Base-by-base conservation (phyloP, 2,113 vertebrate species). In the Gadus chalcogrammus region DNA sequence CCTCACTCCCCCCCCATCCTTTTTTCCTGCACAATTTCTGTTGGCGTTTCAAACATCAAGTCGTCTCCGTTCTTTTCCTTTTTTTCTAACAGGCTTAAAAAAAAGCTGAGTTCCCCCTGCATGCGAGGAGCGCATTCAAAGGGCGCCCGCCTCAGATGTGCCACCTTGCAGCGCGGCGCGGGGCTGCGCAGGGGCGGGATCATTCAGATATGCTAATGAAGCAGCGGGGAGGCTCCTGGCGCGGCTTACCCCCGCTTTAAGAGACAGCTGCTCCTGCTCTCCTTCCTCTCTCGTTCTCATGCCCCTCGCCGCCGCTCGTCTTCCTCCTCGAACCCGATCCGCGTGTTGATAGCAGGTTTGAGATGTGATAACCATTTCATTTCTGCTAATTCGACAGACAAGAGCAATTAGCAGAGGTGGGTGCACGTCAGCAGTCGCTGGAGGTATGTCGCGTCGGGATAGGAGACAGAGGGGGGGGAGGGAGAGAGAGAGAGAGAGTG, bases 201-300 rank as follows among this genome's bases (percentile, higher is more conserved):
- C 89, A 93, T 93, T 93, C 92, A 90, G 91, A 93, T 93, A 93
- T 93, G 92, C 90, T 91, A 93, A 93, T 93, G 84, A 80, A 89
- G 84, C 92, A 93, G 91, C 91, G 74, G 92, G 92, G 88, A 89
- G 85, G 89, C 90, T 91, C 83, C 82, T 66, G 90, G 91, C 90
- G 42, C 77, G 86, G 89, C 91, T 92, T 89, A 90, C 88, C 90
- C 90, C 89, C 68, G 86, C 88, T 92, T 88, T 87, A 91, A 91
- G 91, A 92, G 91, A 92, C 91, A 91, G 91, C 89, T 89, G 88
- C 89, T 12, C 42, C 86, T 92, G 85, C 88, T 90, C 89, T 79
- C 42, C 82, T 86, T 87, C 89, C 86, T 90, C 42, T 48, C 42
- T 48, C 42, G 8, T 48, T 88, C 88, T 89, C 83, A 84, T 86